Evolutionary conservation across 1,140 invertebrate species (phyloP), one percentile per base, ranked within the genome.

Genomic region (Coboldia fuscipes): DNA sequence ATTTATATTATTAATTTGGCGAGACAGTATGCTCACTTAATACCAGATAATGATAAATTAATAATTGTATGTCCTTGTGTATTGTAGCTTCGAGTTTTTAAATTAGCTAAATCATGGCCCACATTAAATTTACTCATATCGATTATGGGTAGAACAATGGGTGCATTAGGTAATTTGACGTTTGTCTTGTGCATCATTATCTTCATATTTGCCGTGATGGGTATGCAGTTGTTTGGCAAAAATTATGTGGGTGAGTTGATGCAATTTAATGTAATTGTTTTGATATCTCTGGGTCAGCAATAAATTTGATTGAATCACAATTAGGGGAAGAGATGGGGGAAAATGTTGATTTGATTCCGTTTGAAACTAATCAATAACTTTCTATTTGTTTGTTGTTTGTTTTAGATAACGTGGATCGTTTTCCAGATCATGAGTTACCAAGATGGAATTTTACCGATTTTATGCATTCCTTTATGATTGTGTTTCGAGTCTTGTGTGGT

Each of bases 371-470:
- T 7, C 13, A 12, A 23, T 7, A 7, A 4, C 14, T 27, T 12
- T 27, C 14, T 27, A 12, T 23, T 23, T 23, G 6, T 6, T 23
- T 23, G 12, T 23, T 23, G 12, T 12, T 12, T 27, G 24, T 27
- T 55, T 34, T 56, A 82, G 82, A 85, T 64, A 80, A 85, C 50
- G 70, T 80, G 34, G 68, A 79, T 48, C 57, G 68, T 34, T 85
- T 85, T 55, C 71, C 70, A 24, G 72, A 70, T 44, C 72, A 73
- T 33, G 72, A 74, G 40, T 55, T 92, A 35, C 88, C 88, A 4
- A 66, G 89, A 37, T 96, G 90, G 90, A 89, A 94, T 60, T 94
- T 96, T 55, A 85, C 74, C n/a, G 88, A 96, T 59, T 96, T 96
- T 58, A 84, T 94, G 71, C 92, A 96, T 61, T 90, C 86, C 27